Evolutionary conservation across 2,113 vertebrate species (phyloP), one percentile per base, ranked within the genome.

Genomic region (Holacanthus passer): DNA sequence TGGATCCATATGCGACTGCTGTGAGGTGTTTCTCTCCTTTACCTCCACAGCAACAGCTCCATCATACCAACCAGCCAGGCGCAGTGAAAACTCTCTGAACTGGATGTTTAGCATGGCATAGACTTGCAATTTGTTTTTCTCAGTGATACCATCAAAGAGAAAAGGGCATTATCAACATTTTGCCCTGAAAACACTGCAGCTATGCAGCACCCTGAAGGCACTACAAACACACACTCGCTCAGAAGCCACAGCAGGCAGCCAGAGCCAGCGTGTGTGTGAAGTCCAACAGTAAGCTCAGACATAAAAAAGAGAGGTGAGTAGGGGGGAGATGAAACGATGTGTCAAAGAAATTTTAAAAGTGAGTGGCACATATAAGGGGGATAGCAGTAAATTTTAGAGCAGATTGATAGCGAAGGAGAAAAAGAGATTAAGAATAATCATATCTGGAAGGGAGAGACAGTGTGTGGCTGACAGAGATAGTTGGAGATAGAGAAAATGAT

Each of bases 371-470:
- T 32, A 79, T 80, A 22, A 73, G 13, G 29, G 53, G 53, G 63
- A 16, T 41, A 2, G 37, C 1, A 17, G 48, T 37, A 47, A 66
- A 66, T 79, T 87, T 86, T 73, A 58, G 55, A 59, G 50, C 41
- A 37, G 31, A 86, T 20, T 55, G 52, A 70, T 77, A 37, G 53
- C 63, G 74, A 59, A 76, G 50, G 31, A 78, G 55, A 69, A 56
- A 69, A 65, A 43, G 60, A 86, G 77, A 88, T 89, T 87, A 81
- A 71, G 48, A 68, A 83, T 82, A 85, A 89, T 82, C 59, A 71
- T 80, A 69, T 77, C 79, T 74, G 62, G 50, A 68, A 24, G 39
- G 69, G 12, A 56, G 37, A 74, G 64, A 65, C 35, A 45, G 74
- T 43, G 29, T 73, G 55, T 80, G 79, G 32, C 64, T 64, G 48